These are phyloP conservation scores for Phorcus lineatus DNA, from an alignment of 2,888 invertebrate genomes.

Conservation along the genomic window DNA sequence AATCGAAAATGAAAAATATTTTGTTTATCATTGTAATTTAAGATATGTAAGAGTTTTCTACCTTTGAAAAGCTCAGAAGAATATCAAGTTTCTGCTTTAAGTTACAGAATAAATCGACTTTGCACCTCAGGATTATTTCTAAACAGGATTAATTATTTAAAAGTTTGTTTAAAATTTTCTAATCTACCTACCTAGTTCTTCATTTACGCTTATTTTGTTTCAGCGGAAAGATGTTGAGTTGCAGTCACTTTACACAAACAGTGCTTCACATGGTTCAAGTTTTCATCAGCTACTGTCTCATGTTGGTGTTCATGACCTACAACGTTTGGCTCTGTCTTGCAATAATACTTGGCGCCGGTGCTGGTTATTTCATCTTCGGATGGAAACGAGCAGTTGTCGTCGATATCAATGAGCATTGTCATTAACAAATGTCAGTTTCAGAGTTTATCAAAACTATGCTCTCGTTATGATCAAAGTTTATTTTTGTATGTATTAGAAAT, in stretches of 20 bases:
- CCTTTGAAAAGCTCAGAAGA: background rate
- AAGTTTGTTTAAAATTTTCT: too few species aligned
- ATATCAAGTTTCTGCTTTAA: background rate
- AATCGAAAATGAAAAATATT: too few species aligned
- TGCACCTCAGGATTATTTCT: background rate
- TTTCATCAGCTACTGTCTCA: conserved; percentile 91
- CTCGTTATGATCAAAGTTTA: too few species aligned
- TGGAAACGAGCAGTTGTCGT: conserved; percentile 93
- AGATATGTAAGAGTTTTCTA: too few species aligned
- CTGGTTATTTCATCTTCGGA: conserved; percentile 95
- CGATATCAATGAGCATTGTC: conserved; percentile 96
- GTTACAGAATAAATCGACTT: background rate
- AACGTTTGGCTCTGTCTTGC: conserved; percentile 94
- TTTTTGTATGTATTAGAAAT: too few species aligned
- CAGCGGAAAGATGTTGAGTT: conserved; percentile 84
- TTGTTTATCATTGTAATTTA: too few species aligned
- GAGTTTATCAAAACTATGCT: too few species aligned
- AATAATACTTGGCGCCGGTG: conserved; percentile 90
- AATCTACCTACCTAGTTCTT: too few species aligned
- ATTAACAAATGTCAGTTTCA: conserved; percentile 77
- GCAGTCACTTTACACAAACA: conserved; percentile 90
- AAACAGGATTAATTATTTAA: background rate
- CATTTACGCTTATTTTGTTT: background rate
- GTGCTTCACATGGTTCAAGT: conserved; percentile 92
- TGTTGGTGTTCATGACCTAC: conserved; percentile 98